A percentile compares a stretch with the other conserved stretches of the same genome.
Evolutionary conservation across 2,888 invertebrate species (phyloP).

Genomic region (Sesamia inferens): DNA sequence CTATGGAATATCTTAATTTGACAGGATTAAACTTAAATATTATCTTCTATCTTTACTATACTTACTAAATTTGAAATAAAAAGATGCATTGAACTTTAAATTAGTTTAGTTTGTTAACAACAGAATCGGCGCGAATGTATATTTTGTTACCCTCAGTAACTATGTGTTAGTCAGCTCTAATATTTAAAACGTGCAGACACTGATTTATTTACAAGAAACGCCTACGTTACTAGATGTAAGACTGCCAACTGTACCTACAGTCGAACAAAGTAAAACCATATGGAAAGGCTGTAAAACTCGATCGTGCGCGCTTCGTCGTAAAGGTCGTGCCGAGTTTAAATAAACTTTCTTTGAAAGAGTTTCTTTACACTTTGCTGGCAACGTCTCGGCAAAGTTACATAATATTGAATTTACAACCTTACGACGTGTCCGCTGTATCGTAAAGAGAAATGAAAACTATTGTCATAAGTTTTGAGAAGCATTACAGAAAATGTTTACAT

Average conservation of each 20-base stretch:
- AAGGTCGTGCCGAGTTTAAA: slow-evolving; percentile 32
- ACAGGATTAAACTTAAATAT: no score
- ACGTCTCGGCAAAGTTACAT: slow-evolving; percentile 38
- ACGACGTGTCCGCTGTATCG: slow-evolving; percentile 15
- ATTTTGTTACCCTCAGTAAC: no score
- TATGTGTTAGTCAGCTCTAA: not conserved
- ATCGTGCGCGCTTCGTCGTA: slow-evolving; percentile 29
- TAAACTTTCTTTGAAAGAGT: slow-evolving; percentile 41
- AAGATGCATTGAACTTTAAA: no score
- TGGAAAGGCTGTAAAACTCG: slow-evolving; percentile 37
- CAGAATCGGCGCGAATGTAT: no score
- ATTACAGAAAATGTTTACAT: slow-evolving; percentile 1
- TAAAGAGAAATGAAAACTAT: slow-evolving; percentile 37
- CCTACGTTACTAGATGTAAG: not conserved
- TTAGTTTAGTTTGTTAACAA: no score
- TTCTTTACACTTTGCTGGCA: slow-evolving; percentile 60
- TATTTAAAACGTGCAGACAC: not conserved
- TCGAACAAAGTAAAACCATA: slow-evolving; percentile 15
- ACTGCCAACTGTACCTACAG: not conserved
- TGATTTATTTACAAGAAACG: not conserved
- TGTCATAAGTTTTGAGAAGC: slow-evolving; percentile 19
- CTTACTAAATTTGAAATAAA: no score
- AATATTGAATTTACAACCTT: slow-evolving; percentile 35
- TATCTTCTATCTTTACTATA: no score
- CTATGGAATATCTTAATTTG: no score